Evolutionary conservation across 2,888 invertebrate species (phyloP).

Genomic region (Drosophila paranaensis): DNA sequence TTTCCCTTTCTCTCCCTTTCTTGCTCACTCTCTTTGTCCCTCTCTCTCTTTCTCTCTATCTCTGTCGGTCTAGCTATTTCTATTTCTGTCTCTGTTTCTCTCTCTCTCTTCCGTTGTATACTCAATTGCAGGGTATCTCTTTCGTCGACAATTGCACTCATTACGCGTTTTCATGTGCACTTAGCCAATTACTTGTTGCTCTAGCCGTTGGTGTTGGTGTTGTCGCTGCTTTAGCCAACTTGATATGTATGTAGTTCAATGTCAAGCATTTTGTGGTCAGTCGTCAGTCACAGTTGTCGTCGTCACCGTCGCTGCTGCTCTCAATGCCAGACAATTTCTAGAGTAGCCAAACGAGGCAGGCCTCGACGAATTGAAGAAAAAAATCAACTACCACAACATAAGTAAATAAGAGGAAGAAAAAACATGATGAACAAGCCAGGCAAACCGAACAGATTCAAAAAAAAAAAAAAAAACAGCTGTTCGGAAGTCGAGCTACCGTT

Average conservation of each 20-base stretch:
- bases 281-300: constrained; percentile 57
- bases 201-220: background rate
- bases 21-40: too few species aligned
- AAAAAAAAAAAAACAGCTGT: constrained; percentile 50
- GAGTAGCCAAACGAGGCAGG: constrained; percentile 63
- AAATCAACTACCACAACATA: background rate
- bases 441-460: constrained; percentile 20
- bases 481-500: constrained; percentile 69
- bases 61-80: background rate
- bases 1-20: too few species aligned
- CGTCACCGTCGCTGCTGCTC: constrained; percentile 53
- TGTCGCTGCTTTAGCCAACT: constrained; percentile 34
- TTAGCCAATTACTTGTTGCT: constrained; percentile 16
- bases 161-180: constrained; percentile 22
- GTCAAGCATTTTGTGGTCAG: constrained; percentile 67
- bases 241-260: constrained; percentile 64
- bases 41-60: background rate
- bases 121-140: background rate
- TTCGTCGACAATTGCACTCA: background rate
- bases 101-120: background rate
- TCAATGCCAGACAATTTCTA: constrained; percentile 73
- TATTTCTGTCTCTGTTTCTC: background rate
- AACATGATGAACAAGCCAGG: constrained; percentile 44
- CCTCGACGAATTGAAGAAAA: constrained; percentile 12
- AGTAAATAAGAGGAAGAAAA: constrained; percentile 1